Evolutionary conservation across 2,797 vertebrate genomes (phyloP).

Genomic region (Okamejei kenojei): DNA sequence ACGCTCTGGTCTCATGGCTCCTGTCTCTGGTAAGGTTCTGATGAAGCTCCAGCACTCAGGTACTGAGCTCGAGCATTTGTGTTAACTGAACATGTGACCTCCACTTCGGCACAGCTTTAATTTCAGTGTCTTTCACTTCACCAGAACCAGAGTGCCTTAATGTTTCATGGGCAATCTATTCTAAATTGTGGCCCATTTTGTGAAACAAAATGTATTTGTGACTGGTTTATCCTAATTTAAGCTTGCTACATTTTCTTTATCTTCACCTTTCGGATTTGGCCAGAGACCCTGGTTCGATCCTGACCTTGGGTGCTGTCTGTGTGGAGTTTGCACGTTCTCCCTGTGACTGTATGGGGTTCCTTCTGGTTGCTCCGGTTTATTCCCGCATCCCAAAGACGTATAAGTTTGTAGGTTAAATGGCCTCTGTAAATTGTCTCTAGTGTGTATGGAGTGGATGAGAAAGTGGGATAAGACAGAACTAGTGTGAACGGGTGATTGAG

Average conservation of each 20-base stretch:
- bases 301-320: too few relatives aligned
- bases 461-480: too few relatives aligned
- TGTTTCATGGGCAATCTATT: background rate
- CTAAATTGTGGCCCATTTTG: background rate
- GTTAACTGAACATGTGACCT: background rate
- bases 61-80: background rate
- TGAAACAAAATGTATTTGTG: background rate
- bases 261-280: too few relatives aligned
- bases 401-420: too few relatives aligned
- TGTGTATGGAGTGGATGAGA: too few relatives aligned
- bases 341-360: too few relatives aligned
- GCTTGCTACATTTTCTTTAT: background rate
- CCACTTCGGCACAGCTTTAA: background rate
- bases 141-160: background rate
- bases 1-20: conserved; percentile 57
- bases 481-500: too few relatives aligned
- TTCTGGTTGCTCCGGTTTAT: too few relatives aligned
- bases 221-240: background rate
- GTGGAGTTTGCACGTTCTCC: too few relatives aligned
- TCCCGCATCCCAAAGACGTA: too few relatives aligned
- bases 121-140: background rate
- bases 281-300: too few relatives aligned
- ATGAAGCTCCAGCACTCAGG: background rate
- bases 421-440: too few relatives aligned
- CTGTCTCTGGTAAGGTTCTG: conserved; percentile 58